These are phyloP conservation scores for Athripsodes cinereus DNA, from an alignment of 2,888 invertebrate species.

Conservation along the genomic window DNA sequence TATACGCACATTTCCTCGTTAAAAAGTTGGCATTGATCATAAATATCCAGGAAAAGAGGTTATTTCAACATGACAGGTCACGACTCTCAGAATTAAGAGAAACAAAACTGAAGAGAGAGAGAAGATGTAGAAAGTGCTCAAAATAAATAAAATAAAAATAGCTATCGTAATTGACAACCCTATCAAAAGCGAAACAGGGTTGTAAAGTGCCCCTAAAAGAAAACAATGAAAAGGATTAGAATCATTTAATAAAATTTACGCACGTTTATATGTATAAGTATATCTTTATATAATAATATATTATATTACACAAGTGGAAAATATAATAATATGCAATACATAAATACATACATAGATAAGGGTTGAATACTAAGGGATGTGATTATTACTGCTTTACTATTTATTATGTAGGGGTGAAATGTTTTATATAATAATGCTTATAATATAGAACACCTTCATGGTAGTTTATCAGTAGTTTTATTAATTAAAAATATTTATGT, in stretches of 20 bases:
- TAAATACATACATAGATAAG: not conserved
- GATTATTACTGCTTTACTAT: not conserved
- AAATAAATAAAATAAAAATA: too few relatives aligned
- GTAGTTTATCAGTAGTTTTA: too few relatives aligned
- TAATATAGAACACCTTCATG: too few relatives aligned
- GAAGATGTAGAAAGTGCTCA: too few relatives aligned
- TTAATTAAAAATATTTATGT: too few relatives aligned
- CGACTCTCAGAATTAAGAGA: too few relatives aligned
- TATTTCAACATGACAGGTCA: too few relatives aligned
- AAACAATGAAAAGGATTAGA: slow-evolving; percentile 26
- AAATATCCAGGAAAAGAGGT: too few relatives aligned
- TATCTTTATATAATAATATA: not conserved
- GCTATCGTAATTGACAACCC: not conserved
- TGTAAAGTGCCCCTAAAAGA: slow-evolving; percentile 18
- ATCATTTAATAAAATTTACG: slow-evolving; percentile 28
- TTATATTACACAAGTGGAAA: too few relatives aligned
- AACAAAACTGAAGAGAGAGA: too few relatives aligned
- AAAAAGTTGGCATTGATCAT: too few relatives aligned
- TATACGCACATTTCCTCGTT: too few relatives aligned
- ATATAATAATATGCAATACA: not conserved
- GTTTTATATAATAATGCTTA: not conserved
- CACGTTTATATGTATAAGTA: slow-evolving; percentile 7
- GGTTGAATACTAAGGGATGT: not conserved
- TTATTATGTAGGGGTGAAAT: not conserved
- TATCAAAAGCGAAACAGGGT: not conserved